Conservation (phyloP, 2,888 invertebrate genomes). For the Calliopum simillimum region DNA sequence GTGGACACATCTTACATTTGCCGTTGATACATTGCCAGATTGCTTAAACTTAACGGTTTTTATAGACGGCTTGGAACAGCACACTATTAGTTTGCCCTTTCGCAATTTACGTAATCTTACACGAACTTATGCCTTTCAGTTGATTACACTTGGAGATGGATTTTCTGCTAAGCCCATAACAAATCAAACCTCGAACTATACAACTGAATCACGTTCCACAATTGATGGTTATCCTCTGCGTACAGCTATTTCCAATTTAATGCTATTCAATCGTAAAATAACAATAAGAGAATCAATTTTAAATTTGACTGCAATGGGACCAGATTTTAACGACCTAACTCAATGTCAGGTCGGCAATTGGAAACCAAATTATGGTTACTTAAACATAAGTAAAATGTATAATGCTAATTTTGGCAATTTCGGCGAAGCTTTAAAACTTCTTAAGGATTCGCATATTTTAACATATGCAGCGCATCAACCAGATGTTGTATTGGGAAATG, state of each 20-base stretch:
- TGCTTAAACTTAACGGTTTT: constrained; percentile 56
- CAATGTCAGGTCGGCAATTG: constrained; percentile 63
- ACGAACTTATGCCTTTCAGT: constrained; percentile 59
- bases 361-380: constrained; percentile 63
- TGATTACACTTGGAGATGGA: constrained; percentile 61
- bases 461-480: constrained; percentile 75
- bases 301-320: constrained; percentile 65
- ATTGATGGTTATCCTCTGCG: constrained; percentile 56
- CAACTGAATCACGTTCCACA: constrained; percentile 58
- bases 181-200: constrained; percentile 20
- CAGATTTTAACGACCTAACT: constrained; percentile 64
- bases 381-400: constrained; percentile 57
- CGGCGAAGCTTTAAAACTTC: constrained; percentile 67
- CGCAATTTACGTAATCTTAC: constrained; percentile 55
- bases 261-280: constrained; percentile 61
- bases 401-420: constrained; percentile 56
- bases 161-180: constrained; percentile 43
- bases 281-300: constrained; percentile 53
- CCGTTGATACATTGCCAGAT: constrained; percentile 55
- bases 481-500: constrained; percentile 67
- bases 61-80: constrained; percentile 61
- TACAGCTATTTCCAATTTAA: constrained; percentile 61
- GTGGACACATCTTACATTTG: constrained; percentile 65
- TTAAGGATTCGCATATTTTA: constrained; percentile 74
- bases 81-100: constrained; percentile 58